Conservation (phyloP, 2,888 invertebrate species). For the Tachina fera region DNA sequence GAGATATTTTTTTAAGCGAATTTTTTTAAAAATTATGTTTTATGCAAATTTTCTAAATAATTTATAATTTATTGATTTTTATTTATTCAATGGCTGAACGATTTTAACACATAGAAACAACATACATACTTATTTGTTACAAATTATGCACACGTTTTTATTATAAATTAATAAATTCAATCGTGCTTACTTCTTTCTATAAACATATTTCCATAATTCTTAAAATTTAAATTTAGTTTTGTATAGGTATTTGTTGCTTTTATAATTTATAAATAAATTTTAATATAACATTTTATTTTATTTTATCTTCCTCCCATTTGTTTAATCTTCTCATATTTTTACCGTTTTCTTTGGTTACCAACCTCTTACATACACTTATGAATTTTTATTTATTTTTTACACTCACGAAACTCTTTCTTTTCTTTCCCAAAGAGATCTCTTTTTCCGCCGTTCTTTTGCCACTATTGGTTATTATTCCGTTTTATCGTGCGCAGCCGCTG, state of each 20-base stretch:
- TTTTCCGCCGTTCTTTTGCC: conserved; percentile 15
- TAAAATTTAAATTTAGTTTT: not conserved
- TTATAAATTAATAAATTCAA: not conserved
- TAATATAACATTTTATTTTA: conserved; percentile 1
- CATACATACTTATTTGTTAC: not conserved
- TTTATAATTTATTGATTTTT: not conserved
- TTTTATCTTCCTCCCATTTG: conserved; percentile 13
- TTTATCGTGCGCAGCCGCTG: conserved; percentile 76
- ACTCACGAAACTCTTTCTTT: conserved; percentile 28
- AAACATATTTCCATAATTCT: not conserved
- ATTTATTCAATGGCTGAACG: not conserved
- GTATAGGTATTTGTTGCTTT: not conserved
- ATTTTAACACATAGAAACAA: not conserved
- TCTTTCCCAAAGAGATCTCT: conserved; percentile 15
- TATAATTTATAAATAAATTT: not conserved
- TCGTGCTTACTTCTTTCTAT: not conserved
- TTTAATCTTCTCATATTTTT: conserved; percentile 33
- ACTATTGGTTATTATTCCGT: conserved; percentile 43
- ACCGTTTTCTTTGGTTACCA: conserved; percentile 64
- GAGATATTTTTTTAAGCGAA: not conserved
- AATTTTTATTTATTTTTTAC: conserved; percentile 2
- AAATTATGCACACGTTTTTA: not conserved
- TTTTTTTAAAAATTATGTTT: not conserved
- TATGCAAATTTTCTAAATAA: not conserved
- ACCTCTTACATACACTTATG: conserved; percentile 8